Evolutionary conservation across 1,140 invertebrate species (phyloP).

Genomic region (Lepidurus apus): DNA sequence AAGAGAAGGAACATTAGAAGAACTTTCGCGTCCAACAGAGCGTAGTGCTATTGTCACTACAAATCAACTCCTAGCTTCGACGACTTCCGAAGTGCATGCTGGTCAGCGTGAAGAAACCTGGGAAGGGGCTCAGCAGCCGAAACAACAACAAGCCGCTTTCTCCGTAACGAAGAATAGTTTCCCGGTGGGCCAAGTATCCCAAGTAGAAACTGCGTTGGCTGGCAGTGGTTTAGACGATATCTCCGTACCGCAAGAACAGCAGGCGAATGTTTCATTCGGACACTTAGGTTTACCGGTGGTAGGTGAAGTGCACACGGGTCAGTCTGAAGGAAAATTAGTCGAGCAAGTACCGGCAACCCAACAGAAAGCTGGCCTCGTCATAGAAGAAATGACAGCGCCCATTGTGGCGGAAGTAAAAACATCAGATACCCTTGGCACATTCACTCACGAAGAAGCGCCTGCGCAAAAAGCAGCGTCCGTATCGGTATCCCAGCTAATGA

Average conservation of each 20-base stretch:
- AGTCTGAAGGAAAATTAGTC: not conserved
- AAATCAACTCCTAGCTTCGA: not conserved
- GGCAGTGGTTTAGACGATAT: not conserved
- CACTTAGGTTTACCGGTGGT: constrained; percentile 7
- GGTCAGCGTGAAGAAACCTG: not conserved
- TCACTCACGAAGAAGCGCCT: not conserved
- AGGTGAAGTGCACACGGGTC: not conserved
- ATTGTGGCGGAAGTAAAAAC: not conserved
- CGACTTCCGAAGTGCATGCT: constrained; percentile 19
- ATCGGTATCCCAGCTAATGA: not conserved
- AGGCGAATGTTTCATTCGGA: constrained; percentile 6
- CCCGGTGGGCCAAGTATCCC: not conserved
- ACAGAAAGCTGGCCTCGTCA: not conserved
- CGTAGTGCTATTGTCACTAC: not conserved
- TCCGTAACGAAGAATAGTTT: not conserved
- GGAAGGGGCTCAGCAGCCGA: not conserved
- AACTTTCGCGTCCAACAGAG: not conserved
- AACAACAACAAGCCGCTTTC: not conserved
- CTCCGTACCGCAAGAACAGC: not conserved
- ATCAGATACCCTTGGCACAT: not conserved
- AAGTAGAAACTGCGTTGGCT: constrained; percentile 24
- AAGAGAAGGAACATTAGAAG: not conserved
- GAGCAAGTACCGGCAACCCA: not conserved
- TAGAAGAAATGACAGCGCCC: not conserved
- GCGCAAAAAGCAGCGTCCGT: not conserved